Percentiles rank a stretch among this genome's conserved stretches.
These are phyloP conservation scores for Seira ritae DNA, from an alignment of 2,888 invertebrate genomes.

Conservation along the genomic window DNA sequence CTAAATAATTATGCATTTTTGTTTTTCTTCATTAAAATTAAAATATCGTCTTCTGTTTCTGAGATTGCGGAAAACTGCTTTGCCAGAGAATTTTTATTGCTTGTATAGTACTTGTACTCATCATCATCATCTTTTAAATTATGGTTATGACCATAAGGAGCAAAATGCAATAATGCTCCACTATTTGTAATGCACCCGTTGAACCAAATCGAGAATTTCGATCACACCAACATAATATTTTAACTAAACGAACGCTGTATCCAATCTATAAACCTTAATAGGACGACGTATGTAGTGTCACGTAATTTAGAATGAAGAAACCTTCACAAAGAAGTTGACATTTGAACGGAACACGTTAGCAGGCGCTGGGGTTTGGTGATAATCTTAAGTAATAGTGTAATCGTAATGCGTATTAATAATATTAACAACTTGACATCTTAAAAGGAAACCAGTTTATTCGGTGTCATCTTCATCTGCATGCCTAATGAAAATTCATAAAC, in stretches of 20 bases:
- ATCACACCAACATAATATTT: no score
- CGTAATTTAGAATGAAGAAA: no score
- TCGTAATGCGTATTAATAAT: not conserved
- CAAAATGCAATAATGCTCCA: not conserved
- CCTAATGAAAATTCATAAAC: constrained; percentile 3
- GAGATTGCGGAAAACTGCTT: constrained; percentile 18
- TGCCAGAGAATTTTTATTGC: not conserved
- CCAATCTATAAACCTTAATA: no score
- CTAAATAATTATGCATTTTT: not conserved
- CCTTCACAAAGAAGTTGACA: no score
- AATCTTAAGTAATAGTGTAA: not conserved
- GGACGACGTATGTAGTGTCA: no score
- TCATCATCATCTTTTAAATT: not conserved
- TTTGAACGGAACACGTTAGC: no score
- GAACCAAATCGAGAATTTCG: no score
- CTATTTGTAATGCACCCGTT: no score
- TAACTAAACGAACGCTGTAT: no score
- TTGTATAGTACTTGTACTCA: not conserved
- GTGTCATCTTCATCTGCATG: constrained; percentile 22
- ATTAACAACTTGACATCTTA: constrained; percentile 13
- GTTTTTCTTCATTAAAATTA: not conserved
- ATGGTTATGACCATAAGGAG: not conserved
- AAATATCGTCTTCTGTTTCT: not conserved
- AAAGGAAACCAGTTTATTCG: constrained; percentile 27
- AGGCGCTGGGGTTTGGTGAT: no score